These are phyloP conservation scores for Toxostoma redivivum DNA, from an alignment of 2,113 vertebrate species.

Conservation along the genomic window DNA sequence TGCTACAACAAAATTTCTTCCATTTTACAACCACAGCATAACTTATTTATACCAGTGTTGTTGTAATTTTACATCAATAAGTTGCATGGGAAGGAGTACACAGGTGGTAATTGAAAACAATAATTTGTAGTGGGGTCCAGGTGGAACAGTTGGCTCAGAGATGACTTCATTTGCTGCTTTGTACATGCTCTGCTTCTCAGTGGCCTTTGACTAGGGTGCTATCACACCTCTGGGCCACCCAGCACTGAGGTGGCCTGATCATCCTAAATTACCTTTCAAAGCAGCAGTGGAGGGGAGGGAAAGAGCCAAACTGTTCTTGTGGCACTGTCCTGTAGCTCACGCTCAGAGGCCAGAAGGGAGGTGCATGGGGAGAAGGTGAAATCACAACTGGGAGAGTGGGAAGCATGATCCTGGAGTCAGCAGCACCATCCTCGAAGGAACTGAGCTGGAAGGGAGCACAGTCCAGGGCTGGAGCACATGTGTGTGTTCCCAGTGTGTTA, in stretches of 20 bases:
- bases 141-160: constrained; percentile 73
- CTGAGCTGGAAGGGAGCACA: not conserved
- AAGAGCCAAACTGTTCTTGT: not conserved
- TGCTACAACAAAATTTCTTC: constrained; percentile 86
- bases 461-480: accelerated
- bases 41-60: constrained; percentile 84
- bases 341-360: accelerated
- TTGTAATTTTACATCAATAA: constrained; percentile 86
- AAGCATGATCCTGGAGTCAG: not conserved
- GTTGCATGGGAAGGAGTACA: constrained; percentile 82
- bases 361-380: not conserved
- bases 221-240: not conserved
- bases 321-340: not conserved
- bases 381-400: not conserved
- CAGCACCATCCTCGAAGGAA: not conserved
- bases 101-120: constrained; percentile 85
- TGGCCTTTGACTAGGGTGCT: not conserved
- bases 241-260: not conserved
- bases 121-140: constrained; percentile 79
- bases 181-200: not conserved
- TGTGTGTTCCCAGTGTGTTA: accelerated
- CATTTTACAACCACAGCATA: constrained; percentile 83
- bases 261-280: not conserved
- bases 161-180: constrained; percentile 47
- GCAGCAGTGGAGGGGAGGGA: not conserved